A percentile compares a stretch with the other conserved stretches of the same genome.
Conservation (phyloP, 2,113 vertebrate species). For the Circaetus gallicus region DNA sequence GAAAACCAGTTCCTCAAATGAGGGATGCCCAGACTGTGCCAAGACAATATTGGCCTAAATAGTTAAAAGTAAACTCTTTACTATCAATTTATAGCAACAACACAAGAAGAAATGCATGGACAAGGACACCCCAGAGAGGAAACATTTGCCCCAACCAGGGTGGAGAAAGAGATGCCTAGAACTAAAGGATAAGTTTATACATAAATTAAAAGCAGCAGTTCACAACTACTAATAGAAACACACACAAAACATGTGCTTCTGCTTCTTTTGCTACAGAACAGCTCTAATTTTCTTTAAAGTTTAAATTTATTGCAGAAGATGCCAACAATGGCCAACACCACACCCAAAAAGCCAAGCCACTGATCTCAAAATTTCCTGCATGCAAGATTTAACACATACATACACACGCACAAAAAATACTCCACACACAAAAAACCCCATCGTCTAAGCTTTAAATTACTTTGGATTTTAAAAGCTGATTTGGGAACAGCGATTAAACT, state of each 20-base stretch:
- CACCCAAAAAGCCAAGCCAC: slow-evolving; percentile 26
- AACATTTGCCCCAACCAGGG: background rate
- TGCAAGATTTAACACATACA: background rate
- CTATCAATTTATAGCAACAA: background rate
- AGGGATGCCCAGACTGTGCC: background rate
- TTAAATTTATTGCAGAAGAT: slow-evolving; percentile 38
- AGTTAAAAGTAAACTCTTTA: slow-evolving; percentile 31
- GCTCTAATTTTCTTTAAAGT: slow-evolving; percentile 23
- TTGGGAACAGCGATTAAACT: slow-evolving; percentile 57
- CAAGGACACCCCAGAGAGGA: background rate
- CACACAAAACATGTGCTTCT: slow-evolving; percentile 46
- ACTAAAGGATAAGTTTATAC: background rate
- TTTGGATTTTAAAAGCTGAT: slow-evolving; percentile 62
- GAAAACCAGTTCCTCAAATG: slow-evolving; percentile 15
- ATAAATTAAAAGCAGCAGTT: slow-evolving; percentile 50
- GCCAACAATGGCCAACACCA: slow-evolving; percentile 34
- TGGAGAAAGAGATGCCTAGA: slow-evolving; percentile 13
- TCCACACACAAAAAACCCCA: background rate
- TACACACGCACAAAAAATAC: background rate
- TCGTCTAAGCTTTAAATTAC: slow-evolving; percentile 53
- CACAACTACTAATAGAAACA: slow-evolving; percentile 40
- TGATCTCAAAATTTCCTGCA: slow-evolving; percentile 3
- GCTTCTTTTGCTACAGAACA: slow-evolving; percentile 31
- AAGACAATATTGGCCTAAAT: background rate
- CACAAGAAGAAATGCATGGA: background rate